These are phyloP conservation scores for Lissonota sp. DNA, from an alignment of 2,888 invertebrate species.

Conservation along the genomic window DNA sequence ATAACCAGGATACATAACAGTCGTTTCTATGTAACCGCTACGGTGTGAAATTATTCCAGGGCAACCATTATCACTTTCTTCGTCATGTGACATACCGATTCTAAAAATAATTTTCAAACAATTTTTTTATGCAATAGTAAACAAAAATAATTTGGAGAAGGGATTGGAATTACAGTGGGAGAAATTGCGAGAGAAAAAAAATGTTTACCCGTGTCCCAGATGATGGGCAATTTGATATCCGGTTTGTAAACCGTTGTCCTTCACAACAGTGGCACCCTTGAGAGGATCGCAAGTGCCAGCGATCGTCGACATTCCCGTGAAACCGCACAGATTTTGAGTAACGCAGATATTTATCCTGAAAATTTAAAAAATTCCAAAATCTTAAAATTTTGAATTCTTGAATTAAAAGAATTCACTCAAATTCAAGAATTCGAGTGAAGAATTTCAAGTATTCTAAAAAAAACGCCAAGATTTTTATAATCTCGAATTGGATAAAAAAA, in stretches of 20 bases:
- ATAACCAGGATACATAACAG: slow-evolving; percentile 80
- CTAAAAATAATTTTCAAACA: slow-evolving; percentile 64
- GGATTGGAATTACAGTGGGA: neutral
- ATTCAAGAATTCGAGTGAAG: no score
- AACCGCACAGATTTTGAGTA: slow-evolving; percentile 78
- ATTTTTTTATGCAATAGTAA: neutral
- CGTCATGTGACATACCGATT: slow-evolving; percentile 80
- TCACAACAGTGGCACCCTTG: slow-evolving; percentile 85
- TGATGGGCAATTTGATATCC: slow-evolving; percentile 87
- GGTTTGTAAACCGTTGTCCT: slow-evolving; percentile 85
- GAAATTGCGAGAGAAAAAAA: slow-evolving; percentile 43
- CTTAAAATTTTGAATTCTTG: neutral
- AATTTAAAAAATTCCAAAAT: slow-evolving; percentile 9
- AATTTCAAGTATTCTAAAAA: neutral
- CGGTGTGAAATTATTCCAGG: slow-evolving; percentile 68
- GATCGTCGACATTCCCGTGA: slow-evolving; percentile 85
- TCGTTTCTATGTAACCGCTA: slow-evolving; percentile 73
- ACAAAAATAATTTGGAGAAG: slow-evolving; percentile 46
- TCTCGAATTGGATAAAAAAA: neutral
- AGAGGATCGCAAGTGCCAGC: slow-evolving; percentile 86
- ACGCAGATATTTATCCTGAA: slow-evolving; percentile 81
- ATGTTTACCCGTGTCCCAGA: slow-evolving; percentile 86
- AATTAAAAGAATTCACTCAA: no score
- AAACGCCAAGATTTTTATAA: neutral
- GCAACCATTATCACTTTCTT: slow-evolving; percentile 75